Evolutionary conservation across 1,140 invertebrate genomes (phyloP), one percentile per base, ranked within the genome.

Genomic region (Stenopsyche tienmushanensis): DNA sequence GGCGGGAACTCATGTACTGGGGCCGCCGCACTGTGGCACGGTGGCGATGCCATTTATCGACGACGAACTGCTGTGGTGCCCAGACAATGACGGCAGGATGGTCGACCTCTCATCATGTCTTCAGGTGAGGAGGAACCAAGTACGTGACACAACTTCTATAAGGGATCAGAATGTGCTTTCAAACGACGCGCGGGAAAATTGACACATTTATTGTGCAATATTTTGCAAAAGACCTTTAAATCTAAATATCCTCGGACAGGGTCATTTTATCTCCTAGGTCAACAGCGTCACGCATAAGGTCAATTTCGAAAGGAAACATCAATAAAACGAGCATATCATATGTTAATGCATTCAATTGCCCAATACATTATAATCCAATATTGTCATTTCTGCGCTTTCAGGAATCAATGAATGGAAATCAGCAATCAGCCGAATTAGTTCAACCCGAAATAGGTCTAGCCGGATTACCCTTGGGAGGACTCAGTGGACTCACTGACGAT

Each of bases 41-140:
- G 80, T 84, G 85, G 85, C 85, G 83, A 95, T 95, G 92, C 92
- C 92, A 82, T 95, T 94, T 85, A 93, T 95, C 81, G 92, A 94
- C 83, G 92, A 94, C 84, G 92, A 94, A 75, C 79, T 91, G 71
- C 86, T 94, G 71, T 94, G 92, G 92, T 92, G 91, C 84, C 90
- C 90, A 75, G 90, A 93, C 83, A 92, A 91, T 80, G 91, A 94
- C 80, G 90, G 90, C 76, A 93, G 92, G 80, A 92, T 94, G 86
- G 91, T 93, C 67, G 92, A 94, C 77, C 82, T 94, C 69, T 90
- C 90, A 66, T 88, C 89, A 76, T 94, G 92, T 80, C 86, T 94
- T 74, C 88, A 90, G 84, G 92, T 92, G 79, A 81, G 81, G 29
- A 34, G 13, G 29, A 34, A 34, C 13, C 29, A 34, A 7, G 29